Base-by-base conservation (phyloP, 1,140 invertebrate genomes). In the Liolophura sinensis region DNA sequence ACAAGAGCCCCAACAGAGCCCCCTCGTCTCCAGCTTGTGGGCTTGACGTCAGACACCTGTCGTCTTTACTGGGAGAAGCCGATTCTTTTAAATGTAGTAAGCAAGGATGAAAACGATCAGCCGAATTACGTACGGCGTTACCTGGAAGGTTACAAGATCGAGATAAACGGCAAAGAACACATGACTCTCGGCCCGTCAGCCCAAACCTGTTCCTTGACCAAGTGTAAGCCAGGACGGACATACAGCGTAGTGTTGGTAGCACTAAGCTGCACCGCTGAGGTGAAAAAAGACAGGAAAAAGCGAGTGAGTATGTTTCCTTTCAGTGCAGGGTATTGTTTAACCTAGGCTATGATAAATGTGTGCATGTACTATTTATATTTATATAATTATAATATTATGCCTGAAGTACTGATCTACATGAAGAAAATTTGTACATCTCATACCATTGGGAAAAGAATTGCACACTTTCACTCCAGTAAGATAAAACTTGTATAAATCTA, bases 31-130 rank as follows among this genome's bases (percentile, higher is more conserved):
- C 63, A 78, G 24, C 59, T 84, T 7, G 77, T 76, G 16, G 78
- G 78, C 22, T 85, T 79, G 67, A 79, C 78, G 40, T 73, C 78
- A 63, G 77, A 73, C 54, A 78, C 77, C 55, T 76, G 78, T 52
- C 69, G 79, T 18, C 68, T 85, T 47, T 82, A 78, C 71, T 85
- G 84, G 84, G 78, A 84, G 57, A 84, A 83, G 69, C 84, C 83
- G 12, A 62, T 73, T 15, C 67, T 85, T 20, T 78, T 78, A 61
- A 71, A 78, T 9, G 70, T 80, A 12, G 71, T 82, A 16, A 79
- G 80, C 14, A 78, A 80, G 63, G 80, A 81, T 61, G 70, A 74
- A 15, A 70, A 82, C 40, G 76, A 71, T 15, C 73, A 76, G 55
- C 71, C 72, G 47, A 73, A 73, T 58, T 79, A 77, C 58, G 55